Evolutionary conservation across 1,140 invertebrate species (phyloP).

Genomic region (Bombyx mori): ASM3026992v2 NC_085125.1:6147501-6148000

Average conservation of each 20-base stretch:
- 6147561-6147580: too few relatives aligned
- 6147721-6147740: slow-evolving; percentile 17
- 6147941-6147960: too few relatives aligned
- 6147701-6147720: neutral
- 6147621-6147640: slow-evolving; percentile 7
- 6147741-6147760: slow-evolving; percentile 19
- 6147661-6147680: slow-evolving; percentile 3
- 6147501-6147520: too few relatives aligned
- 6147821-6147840: neutral
- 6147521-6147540: too few relatives aligned
- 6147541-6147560: too few relatives aligned
- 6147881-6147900: too few relatives aligned
- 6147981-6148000: too few relatives aligned
- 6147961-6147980: too few relatives aligned
- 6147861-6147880: too few relatives aligned
- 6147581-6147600: neutral
- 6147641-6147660: slow-evolving; percentile 3
- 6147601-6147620: slow-evolving; percentile 20
- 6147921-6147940: too few relatives aligned
- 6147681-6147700: slow-evolving; percentile 2
- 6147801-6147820: neutral
- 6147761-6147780: slow-evolving; percentile 15
- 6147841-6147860: too few relatives aligned
- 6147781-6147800: neutral
- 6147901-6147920: too few relatives aligned